Percentiles rank a stretch among this genome's conserved stretches.
phyloP scores from a whole-genome alignment of 2,797 vertebrate genomes.

The Aphelocoma californica region DNA sequence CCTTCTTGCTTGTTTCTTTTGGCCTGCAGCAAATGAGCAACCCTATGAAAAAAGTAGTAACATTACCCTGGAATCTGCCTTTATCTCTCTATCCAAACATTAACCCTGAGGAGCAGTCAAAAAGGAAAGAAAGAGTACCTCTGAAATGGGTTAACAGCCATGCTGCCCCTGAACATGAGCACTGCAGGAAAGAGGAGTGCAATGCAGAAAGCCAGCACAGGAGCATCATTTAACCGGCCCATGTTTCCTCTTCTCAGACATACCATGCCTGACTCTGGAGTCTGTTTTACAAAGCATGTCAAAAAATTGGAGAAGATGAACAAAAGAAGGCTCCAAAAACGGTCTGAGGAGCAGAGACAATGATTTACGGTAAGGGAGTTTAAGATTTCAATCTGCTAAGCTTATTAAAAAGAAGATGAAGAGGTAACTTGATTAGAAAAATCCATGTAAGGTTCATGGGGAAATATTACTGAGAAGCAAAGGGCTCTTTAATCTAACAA shows the following conservation, averaged over 20 bases:
- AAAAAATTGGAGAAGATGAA: neutral
- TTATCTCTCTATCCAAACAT: neutral
- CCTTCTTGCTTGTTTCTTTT: neutral
- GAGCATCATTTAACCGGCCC: neutral
- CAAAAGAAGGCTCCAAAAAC: neutral
- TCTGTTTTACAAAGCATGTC: neutral
- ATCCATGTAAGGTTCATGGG: slow-evolving; percentile 30
- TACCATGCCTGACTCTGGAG: neutral
- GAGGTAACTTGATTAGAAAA: slow-evolving; percentile 46
- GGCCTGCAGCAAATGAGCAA: neutral
- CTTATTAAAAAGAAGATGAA: slow-evolving; percentile 50
- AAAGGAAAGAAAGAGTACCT: neutral
- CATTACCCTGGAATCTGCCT: neutral
- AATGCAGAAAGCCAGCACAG: neutral
- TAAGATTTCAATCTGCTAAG: slow-evolving; percentile 32
- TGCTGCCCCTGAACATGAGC: neutral
- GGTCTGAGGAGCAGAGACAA: neutral
- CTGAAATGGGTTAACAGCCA: neutral
- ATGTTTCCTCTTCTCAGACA: neutral
- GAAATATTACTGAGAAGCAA: slow-evolving; percentile 21
- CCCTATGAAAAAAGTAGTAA: neutral
- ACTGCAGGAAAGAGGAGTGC: neutral
- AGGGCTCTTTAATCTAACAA: slow-evolving; percentile 46
- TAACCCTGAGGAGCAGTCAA: neutral
- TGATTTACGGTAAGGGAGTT: neutral